Evolutionary conservation across 2,797 vertebrate genomes (phyloP).

Genomic region (Rachycentron canadum): DNA sequence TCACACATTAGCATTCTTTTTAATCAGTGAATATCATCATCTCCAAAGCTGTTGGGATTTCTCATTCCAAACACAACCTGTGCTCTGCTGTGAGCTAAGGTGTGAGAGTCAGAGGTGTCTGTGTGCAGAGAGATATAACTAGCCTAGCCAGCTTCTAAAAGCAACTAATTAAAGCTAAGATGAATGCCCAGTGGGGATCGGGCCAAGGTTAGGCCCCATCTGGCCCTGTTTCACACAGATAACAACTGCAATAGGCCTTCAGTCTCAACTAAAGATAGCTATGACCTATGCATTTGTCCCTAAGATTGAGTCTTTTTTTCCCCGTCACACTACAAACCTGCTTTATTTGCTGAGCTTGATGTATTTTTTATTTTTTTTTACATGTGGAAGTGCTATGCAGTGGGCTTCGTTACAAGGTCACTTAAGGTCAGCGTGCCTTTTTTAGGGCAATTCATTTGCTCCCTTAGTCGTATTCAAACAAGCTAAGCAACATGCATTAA

Average conservation of each 20-base stretch:
- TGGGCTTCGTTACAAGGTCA: slow-evolving; percentile 35
- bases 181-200: slow-evolving; percentile 56
- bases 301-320: slow-evolving; percentile 9
- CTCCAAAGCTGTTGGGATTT: neutral
- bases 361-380: slow-evolving; percentile 35
- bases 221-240: slow-evolving; percentile 61
- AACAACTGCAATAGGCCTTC: slow-evolving; percentile 48
- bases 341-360: slow-evolving; percentile 17
- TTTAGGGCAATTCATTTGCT: slow-evolving; percentile 31
- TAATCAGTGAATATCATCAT: slow-evolving; percentile 31
- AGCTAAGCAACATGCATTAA: slow-evolving; percentile 8
- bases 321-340: neutral
- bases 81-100: slow-evolving; percentile 23
- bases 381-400: slow-evolving; percentile 23
- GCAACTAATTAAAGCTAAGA: slow-evolving; percentile 70
- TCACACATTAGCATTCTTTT: slow-evolving; percentile 28
- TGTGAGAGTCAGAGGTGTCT: slow-evolving; percentile 35
- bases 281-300: slow-evolving; percentile 37
- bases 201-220: slow-evolving; percentile 68
- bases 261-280: slow-evolving; percentile 51
- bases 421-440: slow-evolving; percentile 7
- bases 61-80: slow-evolving; percentile 18
- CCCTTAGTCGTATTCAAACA: neutral
- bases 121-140: slow-evolving; percentile 29
- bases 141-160: slow-evolving; percentile 52